Evolutionary conservation across 2,888 invertebrate species (phyloP).

Genomic region (Synanthedon vespiformis): DNA sequence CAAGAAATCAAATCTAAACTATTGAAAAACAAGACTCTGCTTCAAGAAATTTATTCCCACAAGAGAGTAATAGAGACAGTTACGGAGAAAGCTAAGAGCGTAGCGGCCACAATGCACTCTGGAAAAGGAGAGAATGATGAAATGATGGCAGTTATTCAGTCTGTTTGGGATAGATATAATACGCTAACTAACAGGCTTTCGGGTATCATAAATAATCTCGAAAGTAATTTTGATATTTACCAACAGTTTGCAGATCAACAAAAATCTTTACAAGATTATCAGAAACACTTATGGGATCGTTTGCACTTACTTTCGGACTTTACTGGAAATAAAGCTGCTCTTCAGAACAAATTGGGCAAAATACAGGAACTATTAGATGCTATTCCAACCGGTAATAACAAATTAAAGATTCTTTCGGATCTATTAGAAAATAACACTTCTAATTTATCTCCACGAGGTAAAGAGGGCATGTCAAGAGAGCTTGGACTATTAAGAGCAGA

Average conservation of each 20-base stretch:
- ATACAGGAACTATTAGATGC: constrained; percentile 84
- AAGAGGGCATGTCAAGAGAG: constrained; percentile 87
- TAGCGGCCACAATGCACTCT: constrained; percentile 70
- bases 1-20: constrained; percentile 88
- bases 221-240: constrained; percentile 82
- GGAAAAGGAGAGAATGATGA: constrained; percentile 71
- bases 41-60: constrained; percentile 91
- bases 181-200: constrained; percentile 76
- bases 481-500: constrained; percentile 84
- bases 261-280: constrained; percentile 88
- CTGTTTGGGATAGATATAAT: constrained; percentile 82
- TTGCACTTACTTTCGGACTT: constrained; percentile 86
- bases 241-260: constrained; percentile 89
- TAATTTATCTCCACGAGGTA: constrained; percentile 83
- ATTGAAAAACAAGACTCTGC: constrained; percentile 85
- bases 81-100: constrained; percentile 85
- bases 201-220: constrained; percentile 77
- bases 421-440: constrained; percentile 78
- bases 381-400: constrained; percentile 81
- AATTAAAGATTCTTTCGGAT: constrained; percentile 79
- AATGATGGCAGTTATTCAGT: constrained; percentile 76
- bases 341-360: constrained; percentile 85
- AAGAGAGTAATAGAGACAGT: constrained; percentile 92
- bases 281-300: constrained; percentile 91
- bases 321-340: constrained; percentile 85